Percentiles rank a stretch among this genome's conserved stretches.
These are phyloP conservation scores for Mimachlamys varia DNA, from an alignment of 2,888 invertebrate genomes.

Conservation along the genomic window DNA sequence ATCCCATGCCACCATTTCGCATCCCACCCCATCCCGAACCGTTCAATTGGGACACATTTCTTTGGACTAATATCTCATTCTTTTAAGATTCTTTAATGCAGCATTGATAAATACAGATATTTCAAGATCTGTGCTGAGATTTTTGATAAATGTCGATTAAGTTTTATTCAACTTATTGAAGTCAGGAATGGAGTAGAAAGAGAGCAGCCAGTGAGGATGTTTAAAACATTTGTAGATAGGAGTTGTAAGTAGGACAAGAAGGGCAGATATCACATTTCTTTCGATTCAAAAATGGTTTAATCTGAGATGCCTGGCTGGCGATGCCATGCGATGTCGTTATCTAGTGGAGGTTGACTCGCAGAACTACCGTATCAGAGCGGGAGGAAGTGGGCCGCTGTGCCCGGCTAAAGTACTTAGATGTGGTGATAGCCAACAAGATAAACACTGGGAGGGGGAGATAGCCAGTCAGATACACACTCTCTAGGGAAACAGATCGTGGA, in stretches of 20 bases:
- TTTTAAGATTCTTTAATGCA: neutral
- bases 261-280: constrained; percentile 5
- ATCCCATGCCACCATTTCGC: neutral
- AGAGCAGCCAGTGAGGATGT: neutral
- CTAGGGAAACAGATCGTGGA: neutral
- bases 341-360: neutral
- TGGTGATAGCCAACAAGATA: neutral
- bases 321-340: neutral
- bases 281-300: constrained; percentile 14
- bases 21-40: neutral
- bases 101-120: constrained; percentile 4
- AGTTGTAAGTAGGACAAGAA: neutral
- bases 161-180: neutral
- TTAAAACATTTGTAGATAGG: neutral
- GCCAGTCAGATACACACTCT: neutral
- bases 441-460: constrained; percentile 20
- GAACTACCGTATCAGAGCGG: neutral
- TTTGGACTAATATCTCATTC: neutral
- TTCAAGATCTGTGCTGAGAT: neutral
- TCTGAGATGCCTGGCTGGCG: neutral
- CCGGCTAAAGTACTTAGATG: constrained; percentile 34
- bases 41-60: neutral
- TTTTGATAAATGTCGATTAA: neutral
- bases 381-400: constrained; percentile 29
- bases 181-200: neutral